These are phyloP conservation scores for Terrapene triunguis DNA, from an alignment of 2,113 vertebrate species.

Conservation along the genomic window DNA sequence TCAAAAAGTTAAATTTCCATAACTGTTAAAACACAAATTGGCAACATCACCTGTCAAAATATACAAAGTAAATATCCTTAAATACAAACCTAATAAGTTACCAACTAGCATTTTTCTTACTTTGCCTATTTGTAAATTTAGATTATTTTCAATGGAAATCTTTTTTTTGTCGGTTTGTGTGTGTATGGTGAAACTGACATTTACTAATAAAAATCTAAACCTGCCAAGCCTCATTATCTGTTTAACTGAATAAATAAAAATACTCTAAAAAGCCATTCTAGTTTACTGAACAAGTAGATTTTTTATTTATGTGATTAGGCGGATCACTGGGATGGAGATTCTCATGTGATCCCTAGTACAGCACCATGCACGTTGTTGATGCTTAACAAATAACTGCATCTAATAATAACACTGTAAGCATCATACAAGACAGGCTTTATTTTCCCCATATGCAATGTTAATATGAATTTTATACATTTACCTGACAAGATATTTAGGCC, in stretches of 20 bases:
- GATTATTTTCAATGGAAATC: background rate
- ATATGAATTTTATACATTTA: background rate
- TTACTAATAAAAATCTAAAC: background rate
- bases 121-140: background rate
- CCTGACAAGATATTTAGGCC: background rate
- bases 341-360: background rate
- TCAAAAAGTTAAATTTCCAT: background rate
- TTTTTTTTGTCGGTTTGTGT: background rate
- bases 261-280: background rate
- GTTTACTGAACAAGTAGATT: background rate
- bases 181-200: background rate
- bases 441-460: background rate
- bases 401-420: background rate
- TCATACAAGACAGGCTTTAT: background rate
- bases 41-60: background rate
- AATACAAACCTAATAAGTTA: background rate
- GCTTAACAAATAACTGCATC: background rate
- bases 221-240: background rate
- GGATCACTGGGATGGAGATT: background rate
- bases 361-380: background rate
- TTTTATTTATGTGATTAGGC: background rate
- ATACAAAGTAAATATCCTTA: background rate
- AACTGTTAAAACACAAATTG: background rate
- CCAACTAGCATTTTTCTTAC: background rate
- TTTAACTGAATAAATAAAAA: background rate